Conservation (phyloP, 1,140 invertebrate genomes). For the Nylanderia fulva region DNA sequence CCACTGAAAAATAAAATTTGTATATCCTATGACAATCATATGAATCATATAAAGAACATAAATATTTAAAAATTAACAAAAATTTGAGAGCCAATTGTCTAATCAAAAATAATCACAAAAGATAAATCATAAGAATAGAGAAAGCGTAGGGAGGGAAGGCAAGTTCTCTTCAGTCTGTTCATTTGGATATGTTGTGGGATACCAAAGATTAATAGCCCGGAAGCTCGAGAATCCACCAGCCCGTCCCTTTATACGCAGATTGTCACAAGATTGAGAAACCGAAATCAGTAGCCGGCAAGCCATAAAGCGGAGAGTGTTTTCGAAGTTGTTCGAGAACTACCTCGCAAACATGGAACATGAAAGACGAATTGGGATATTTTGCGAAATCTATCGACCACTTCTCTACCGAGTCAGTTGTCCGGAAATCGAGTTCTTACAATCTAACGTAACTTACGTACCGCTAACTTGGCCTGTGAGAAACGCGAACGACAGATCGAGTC, state of each 20-base stretch:
- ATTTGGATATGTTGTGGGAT: conserved; percentile 1
- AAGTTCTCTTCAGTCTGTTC: not conserved
- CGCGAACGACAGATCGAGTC: conserved; percentile 51
- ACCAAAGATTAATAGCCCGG: conserved; percentile 37
- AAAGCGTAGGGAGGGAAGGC: too few species aligned
- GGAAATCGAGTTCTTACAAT: conserved; percentile 40
- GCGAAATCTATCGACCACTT: conserved; percentile 25
- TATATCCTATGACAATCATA: too few species aligned
- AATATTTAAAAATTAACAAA: too few species aligned
- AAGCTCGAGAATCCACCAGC: not conserved
- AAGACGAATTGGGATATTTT: conserved; percentile 12
- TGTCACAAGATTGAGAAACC: conserved; percentile 18
- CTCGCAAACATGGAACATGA: conserved; percentile 25
- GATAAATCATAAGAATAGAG: too few species aligned
- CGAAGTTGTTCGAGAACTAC: conserved; percentile 51
- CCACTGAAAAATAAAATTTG: too few species aligned
- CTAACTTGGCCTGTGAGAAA: conserved; percentile 41
- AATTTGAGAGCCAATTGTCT: too few species aligned
- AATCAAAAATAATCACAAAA: too few species aligned
- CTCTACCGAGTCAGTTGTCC: conserved; percentile 26
- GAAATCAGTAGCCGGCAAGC: conserved; percentile 39
- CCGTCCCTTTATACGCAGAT: conserved; percentile 1
- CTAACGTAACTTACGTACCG: conserved; percentile 39
- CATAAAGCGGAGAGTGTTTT: conserved; percentile 58
- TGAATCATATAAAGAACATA: too few species aligned